Base-by-base conservation (phyloP, 2,113 vertebrate genomes). In the Caranx ignobilis region DNA sequence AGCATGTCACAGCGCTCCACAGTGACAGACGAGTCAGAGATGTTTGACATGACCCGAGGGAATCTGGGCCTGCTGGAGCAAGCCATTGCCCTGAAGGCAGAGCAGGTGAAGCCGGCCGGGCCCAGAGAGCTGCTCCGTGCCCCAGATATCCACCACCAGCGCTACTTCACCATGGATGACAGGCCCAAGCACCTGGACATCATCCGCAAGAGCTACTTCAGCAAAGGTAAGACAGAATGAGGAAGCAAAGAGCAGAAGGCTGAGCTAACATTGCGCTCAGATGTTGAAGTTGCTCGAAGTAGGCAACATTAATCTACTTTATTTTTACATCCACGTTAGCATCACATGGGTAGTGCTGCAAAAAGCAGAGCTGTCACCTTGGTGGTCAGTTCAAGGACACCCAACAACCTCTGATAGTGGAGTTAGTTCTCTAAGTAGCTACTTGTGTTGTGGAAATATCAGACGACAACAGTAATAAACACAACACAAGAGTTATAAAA, bases 41-140 rank as follows among this genome's bases (percentile, higher is more conserved):
- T 98, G 96, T 97, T 98, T 0, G 98, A 99, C 91, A 96, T 99
- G 95, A 98, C 96, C 0, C 93, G 97, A 21, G 98, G 98, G 0
- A 99, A 99, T 91, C 94, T 99, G 92, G 97, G 98, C 16, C 96
- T 99, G 63, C 94, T 99, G 90, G 98, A 99, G 89, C 98, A 99
- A 87, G 98, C 98, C 88, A 99, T 99, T 0, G 98, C 98, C 0
- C 94, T 99, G 81, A 99, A 99, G 87, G 98, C 98, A 0, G 96
- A 98, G 91, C 98, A 99, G 91, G 98, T 97, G 65, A 97, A 95
- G 54, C 86, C 91, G 0, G 75, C 75, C 0, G 94, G 96, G 0
- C 95, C 95, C 64, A 92, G 96, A 11, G 97, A 96, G 81, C 93
- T 96, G 3, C 90, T 95, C 37, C 87, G 94, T 3, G 76, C 94